phyloP scores from a whole-genome alignment of 2,797 vertebrate genomes.

The Poecilia gillii region DNA sequence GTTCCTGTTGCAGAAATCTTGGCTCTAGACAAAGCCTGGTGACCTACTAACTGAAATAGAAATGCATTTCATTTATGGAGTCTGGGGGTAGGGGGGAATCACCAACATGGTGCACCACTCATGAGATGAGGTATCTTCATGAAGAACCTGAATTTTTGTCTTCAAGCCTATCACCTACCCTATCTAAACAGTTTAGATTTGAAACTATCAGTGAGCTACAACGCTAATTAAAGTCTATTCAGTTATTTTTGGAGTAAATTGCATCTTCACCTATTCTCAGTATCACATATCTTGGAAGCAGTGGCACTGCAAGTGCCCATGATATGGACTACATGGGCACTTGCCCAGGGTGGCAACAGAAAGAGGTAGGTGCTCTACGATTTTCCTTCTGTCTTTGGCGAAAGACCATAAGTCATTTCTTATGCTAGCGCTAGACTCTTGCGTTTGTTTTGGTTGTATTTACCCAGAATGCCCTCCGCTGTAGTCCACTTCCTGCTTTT shows the following conservation, averaged over 20 bases:
- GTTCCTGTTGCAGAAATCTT: not conserved
- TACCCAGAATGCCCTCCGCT: no score
- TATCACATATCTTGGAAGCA: not conserved
- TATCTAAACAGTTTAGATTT: not conserved
- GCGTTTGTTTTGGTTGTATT: no score
- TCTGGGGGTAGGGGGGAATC: not conserved
- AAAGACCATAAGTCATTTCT: no score
- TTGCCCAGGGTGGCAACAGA: no score
- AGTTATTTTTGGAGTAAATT: not conserved
- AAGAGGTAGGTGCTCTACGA: no score
- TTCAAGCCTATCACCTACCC: not conserved
- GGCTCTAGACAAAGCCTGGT: not conserved
- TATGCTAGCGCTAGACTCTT: no score
- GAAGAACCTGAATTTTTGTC: not conserved
- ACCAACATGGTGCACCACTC: not conserved
- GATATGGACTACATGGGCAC: no score
- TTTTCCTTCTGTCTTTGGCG: no score
- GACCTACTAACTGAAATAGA: constrained; percentile 5
- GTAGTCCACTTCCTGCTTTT: no score
- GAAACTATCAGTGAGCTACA: not conserved
- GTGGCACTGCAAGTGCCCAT: no score
- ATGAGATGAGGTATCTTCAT: not conserved
- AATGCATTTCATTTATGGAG: not conserved
- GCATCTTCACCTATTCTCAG: not conserved
- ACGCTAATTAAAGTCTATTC: not conserved